A percentile compares a stretch with the other conserved stretches of the same genome.
These are phyloP conservation scores for Melanotaenia maccullochi DNA, from an alignment of 2,797 vertebrate species.

Conservation along the genomic window DNA sequence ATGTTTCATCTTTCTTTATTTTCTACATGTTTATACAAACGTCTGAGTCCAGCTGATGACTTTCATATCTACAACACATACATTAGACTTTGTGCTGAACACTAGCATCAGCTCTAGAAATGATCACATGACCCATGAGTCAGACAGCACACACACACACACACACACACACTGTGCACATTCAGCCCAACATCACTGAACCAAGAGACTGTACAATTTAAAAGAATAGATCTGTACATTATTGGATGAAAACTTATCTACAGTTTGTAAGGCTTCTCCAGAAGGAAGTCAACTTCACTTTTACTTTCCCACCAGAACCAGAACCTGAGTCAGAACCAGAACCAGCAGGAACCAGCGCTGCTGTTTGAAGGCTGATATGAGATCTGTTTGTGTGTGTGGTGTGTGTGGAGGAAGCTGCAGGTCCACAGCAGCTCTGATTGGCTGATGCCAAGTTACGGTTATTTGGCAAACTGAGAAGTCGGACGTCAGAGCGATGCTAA, in stretches of 20 bases:
- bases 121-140: slow-evolving; percentile 52
- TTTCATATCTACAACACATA: slow-evolving; percentile 73
- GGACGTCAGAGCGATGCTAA: not conserved
- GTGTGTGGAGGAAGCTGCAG: not conserved
- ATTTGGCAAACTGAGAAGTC: slow-evolving; percentile 2
- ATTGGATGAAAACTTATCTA: slow-evolving; percentile 26
- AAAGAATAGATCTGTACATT: slow-evolving; percentile 64
- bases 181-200: slow-evolving; percentile 22
- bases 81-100: slow-evolving; percentile 67
- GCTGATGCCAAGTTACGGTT: not conserved
- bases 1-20: slow-evolving; percentile 69
- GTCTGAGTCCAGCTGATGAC: slow-evolving; percentile 46
- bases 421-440: not conserved
- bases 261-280: slow-evolving; percentile 69
- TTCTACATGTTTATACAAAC: slow-evolving; percentile 56
- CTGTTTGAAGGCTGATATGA: slow-evolving; percentile 10
- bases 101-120: slow-evolving; percentile 59
- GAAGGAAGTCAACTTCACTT: slow-evolving; percentile 22
- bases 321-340: not conserved
- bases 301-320: not conserved
- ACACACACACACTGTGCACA: not conserved
- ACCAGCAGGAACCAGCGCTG: not conserved
- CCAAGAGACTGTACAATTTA: slow-evolving; percentile 57
- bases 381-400: slow-evolving; percentile 4
- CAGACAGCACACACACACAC: slow-evolving; percentile 37